Conservation (phyloP, 2,888 invertebrate genomes). For the Mactromeris polynyma region DNA sequence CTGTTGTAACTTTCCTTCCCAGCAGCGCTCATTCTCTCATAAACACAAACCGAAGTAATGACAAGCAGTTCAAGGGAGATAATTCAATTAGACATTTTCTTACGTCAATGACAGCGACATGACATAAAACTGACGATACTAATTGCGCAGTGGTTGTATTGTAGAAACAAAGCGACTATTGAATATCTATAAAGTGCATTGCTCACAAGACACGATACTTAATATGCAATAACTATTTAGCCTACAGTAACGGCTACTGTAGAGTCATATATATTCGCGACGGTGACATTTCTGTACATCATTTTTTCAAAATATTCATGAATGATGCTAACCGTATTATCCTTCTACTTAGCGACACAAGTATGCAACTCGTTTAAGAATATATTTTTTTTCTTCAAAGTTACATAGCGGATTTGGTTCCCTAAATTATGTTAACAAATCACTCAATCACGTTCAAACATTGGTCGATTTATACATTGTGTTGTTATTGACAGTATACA, state of each 20-base stretch:
- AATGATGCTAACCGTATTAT: too few relatives aligned
- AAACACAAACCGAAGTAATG: neutral
- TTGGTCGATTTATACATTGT: too few relatives aligned
- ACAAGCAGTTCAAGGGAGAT: neutral
- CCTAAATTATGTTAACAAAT: too few relatives aligned
- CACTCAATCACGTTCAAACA: too few relatives aligned
- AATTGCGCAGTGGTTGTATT: neutral
- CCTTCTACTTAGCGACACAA: too few relatives aligned
- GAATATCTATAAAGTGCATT: neutral
- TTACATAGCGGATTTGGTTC: too few relatives aligned
- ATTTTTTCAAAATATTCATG: too few relatives aligned
- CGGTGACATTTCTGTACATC: neutral
- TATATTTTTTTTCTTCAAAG: too few relatives aligned
- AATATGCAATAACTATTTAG: neutral
- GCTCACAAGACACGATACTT: neutral
- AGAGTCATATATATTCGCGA: neutral
- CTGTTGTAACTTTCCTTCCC: too few relatives aligned
- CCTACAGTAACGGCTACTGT: neutral
- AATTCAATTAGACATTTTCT: conserved; percentile 1
- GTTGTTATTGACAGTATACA: too few relatives aligned
- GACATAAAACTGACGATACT: neutral
- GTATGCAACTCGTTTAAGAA: too few relatives aligned
- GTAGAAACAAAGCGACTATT: neutral
- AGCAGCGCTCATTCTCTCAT: too few relatives aligned
- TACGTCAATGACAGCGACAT: neutral